Base-by-base conservation (phyloP, 2,797 vertebrate species). In the Leptatherina wallacei region DNA sequence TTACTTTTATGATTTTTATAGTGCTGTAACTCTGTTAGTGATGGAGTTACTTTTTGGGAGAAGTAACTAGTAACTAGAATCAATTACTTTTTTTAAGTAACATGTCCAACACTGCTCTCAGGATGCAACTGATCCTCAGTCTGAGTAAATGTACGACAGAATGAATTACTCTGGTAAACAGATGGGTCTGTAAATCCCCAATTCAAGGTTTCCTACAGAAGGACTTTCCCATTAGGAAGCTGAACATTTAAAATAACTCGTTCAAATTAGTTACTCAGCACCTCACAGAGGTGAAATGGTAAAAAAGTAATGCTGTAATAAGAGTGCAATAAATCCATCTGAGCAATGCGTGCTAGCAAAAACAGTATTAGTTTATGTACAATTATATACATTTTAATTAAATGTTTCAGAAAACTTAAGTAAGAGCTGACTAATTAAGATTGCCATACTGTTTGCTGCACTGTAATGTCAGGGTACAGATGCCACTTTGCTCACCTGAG, bases 401-500 rank as follows among this genome's bases (percentile, higher is more conserved):
- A 56, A 47, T 36, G 51, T 70, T 32, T 52, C 18, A 44, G 55
- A 35, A 55, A 27, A 63, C 20, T 40, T 58, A 74, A 55, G 35
- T 22, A 32, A 32, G 52, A 61, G 51, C 3, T 44, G 40, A 18
- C 3, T 6, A 7, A 32, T 64, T 40, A 67, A 81, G 80, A 70
- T 24, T 33, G 82, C 71, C 80, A 79, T 75, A 77, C 82, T 0
- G 35, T 18, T 18, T 63, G 65, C 78, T 68, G 77, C 75, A 73
- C 11, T 1, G 16, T 9, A 12, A 30, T 0, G 14, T 27, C 4
- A 14, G 11, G 51, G 6, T 2, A 54, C 29, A 1, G 33, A 40
- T 3, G 12, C n/a, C 1, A 47, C 58, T 20, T 7, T 27, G 47
- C 90, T 96, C 93, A 99, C 98, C 98, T 66, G 96, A 93, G 30